Base-by-base conservation (phyloP, 2,113 vertebrate genomes). In the Mormoops blainvillei region DNA sequence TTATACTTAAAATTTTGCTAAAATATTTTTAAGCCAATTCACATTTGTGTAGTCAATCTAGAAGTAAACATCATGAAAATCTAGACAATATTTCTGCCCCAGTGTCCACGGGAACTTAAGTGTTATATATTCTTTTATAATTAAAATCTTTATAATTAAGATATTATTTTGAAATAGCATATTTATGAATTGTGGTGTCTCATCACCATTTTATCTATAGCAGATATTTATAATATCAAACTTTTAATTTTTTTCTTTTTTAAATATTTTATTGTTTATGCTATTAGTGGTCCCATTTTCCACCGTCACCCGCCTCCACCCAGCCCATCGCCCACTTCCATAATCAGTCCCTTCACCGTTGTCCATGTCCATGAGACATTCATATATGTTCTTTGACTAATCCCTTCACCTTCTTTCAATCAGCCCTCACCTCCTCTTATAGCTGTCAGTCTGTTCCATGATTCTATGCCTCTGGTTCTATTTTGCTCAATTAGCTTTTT, bases 191-290 rank as follows among this genome's bases (percentile, higher is more conserved):
- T 84, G 20, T n/a, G 36, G 65, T 87, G 94, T 63, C 70, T 87
- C 45, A 68, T 68, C 11, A n/a, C 22, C n/a, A 71, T 70, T 95
- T 85, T 89, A 36, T 65, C 45, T 82, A 45, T 84, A 84, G 50
- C 68, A 67, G n/a, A 94, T 82, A 93, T 45, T 94, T 92, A 61
- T 19, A 87, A 61, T n/a, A 89, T 41, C 20, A 6, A 89, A 95
- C 91, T 70, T 94, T 85, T 76, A 36, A 22, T 26, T 58, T 48
- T 48, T 48, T 48, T 48, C 12, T 12, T 48, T 61, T 61, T 63
- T 5, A 2, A 18, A 71, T 67, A 26, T 61, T 92, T 89, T 80
- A 63, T 31, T 63, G 61, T 63, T 31, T 63, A 63, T 15, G 28
- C 61, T 63, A 63, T 63, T 63, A 63, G 28, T 63, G 31, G 28